Conservation (phyloP, 2,797 vertebrate genomes). For the Sebastes flavidus region DNA sequence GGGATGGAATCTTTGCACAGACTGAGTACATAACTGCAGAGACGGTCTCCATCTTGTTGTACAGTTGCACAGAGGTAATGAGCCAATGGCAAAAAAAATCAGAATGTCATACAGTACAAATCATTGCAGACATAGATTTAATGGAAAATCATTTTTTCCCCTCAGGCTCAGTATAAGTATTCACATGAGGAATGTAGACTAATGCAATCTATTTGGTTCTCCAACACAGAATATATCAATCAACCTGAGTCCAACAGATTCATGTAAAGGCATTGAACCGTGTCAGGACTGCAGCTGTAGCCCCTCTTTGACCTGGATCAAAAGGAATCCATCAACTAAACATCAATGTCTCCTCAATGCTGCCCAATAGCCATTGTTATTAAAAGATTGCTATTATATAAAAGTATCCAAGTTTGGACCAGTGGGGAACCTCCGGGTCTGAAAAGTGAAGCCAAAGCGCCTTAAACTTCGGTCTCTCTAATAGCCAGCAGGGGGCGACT, state of each 20-base stretch:
- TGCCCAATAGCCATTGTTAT: neutral
- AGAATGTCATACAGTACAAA: constrained; percentile 30
- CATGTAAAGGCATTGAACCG: neutral
- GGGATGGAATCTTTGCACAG: constrained; percentile 34
- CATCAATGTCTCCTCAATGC: neutral
- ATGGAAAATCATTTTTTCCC: constrained; percentile 6
- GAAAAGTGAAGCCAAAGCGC: too few species aligned
- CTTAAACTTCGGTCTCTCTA: fast-evolving
- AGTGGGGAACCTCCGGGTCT: fast-evolving
- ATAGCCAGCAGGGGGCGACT: too few species aligned
- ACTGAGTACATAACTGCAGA: constrained; percentile 9
- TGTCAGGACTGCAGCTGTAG: constrained; percentile 1
- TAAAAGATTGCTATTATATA: neutral
- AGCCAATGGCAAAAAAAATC: constrained; percentile 15
- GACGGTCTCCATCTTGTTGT: constrained; percentile 21
- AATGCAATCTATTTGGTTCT: neutral
- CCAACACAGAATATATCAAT: constrained; percentile 14
- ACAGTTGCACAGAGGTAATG: constrained; percentile 24
- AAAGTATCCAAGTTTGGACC: neutral
- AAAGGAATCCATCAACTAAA: constrained; percentile 1
- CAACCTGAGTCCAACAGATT: neutral
- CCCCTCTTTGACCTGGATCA: neutral
- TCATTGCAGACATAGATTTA: constrained; percentile 36
- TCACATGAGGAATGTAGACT: constrained; percentile 10
- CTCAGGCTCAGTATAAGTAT: neutral